Percentiles rank a stretch among this genome's conserved stretches.
Conservation (phyloP, 2,888 invertebrate genomes). For the Orthonevra nobilis region DNA sequence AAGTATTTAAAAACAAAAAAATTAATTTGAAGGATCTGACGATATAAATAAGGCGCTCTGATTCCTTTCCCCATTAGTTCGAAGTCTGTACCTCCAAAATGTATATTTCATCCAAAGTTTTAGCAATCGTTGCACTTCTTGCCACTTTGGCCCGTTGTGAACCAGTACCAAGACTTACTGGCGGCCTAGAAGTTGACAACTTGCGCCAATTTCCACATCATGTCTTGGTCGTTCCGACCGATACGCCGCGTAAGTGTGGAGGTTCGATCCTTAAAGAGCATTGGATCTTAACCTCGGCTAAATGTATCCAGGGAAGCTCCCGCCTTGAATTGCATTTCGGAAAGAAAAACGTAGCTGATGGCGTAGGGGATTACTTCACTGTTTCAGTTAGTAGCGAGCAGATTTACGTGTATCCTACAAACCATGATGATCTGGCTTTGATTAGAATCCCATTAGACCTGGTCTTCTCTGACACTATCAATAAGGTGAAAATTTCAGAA, state of each 20-base stretch:
- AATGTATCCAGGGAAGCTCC: slow-evolving; percentile 20
- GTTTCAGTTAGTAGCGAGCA: slow-evolving; percentile 26
- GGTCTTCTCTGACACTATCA: slow-evolving; percentile 13
- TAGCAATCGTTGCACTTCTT: not conserved
- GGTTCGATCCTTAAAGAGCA: slow-evolving; percentile 53
- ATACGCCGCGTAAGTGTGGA: slow-evolving; percentile 20
- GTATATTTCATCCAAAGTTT: slow-evolving; percentile 1
- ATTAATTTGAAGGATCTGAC: too few relatives aligned
- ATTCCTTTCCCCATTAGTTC: not conserved
- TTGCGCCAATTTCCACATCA: slow-evolving; percentile 59
- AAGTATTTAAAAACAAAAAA: too few relatives aligned
- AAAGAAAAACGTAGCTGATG: not conserved
- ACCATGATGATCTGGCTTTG: slow-evolving; percentile 56
- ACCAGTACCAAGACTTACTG: slow-evolving; percentile 18
- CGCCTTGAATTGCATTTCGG: slow-evolving; percentile 30
- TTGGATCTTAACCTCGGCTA: slow-evolving; percentile 55
- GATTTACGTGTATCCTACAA: slow-evolving; percentile 47
- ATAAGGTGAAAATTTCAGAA: slow-evolving; percentile 11
- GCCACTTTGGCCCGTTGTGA: not conserved
- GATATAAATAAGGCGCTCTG: not conserved
- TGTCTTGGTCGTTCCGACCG: slow-evolving; percentile 23
- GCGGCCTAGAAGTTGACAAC: slow-evolving; percentile 47
- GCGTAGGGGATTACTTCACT: slow-evolving; percentile 2
- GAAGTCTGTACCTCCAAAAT: not conserved
- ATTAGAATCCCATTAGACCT: slow-evolving; percentile 42